Evolutionary conservation across 2,797 vertebrate genomes (phyloP).

Genomic region (Prunella strophiata): DNA sequence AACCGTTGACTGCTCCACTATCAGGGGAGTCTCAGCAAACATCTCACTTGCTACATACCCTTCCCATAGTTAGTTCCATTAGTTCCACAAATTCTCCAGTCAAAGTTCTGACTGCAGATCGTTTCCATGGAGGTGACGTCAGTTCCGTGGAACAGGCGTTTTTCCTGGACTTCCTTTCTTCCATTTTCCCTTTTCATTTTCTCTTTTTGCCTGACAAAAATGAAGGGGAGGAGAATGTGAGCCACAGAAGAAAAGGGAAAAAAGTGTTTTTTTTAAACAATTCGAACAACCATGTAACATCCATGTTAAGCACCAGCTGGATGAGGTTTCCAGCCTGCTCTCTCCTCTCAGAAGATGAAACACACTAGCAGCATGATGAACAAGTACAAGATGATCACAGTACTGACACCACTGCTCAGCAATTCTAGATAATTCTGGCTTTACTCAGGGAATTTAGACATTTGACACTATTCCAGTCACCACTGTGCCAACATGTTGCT

Average conservation of each 20-base stretch:
- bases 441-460: background rate
- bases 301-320: background rate
- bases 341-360: background rate
- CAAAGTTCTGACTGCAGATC: conserved; percentile 87
- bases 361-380: background rate
- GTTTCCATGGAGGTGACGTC: conserved; percentile 5
- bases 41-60: conserved; percentile 75
- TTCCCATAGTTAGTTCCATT: conserved; percentile 82
- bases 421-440: background rate
- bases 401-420: background rate
- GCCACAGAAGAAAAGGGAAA: background rate
- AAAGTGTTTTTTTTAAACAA: background rate
- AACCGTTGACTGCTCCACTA: background rate
- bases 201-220: conserved; percentile 82
- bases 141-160: conserved; percentile 84
- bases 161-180: conserved; percentile 74
- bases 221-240: background rate
- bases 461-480: background rate
- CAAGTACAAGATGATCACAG: background rate
- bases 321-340: background rate
- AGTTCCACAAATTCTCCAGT: conserved; percentile 84
- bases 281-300: background rate
- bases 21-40: background rate
- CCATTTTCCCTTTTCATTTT: conserved; percentile 80
- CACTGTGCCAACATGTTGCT: background rate